A percentile compares a stretch with the other conserved stretches of the same genome.
These are phyloP conservation scores for Morphnarchus princeps DNA, from an alignment of 2,113 vertebrate species.

Conservation along the genomic window DNA sequence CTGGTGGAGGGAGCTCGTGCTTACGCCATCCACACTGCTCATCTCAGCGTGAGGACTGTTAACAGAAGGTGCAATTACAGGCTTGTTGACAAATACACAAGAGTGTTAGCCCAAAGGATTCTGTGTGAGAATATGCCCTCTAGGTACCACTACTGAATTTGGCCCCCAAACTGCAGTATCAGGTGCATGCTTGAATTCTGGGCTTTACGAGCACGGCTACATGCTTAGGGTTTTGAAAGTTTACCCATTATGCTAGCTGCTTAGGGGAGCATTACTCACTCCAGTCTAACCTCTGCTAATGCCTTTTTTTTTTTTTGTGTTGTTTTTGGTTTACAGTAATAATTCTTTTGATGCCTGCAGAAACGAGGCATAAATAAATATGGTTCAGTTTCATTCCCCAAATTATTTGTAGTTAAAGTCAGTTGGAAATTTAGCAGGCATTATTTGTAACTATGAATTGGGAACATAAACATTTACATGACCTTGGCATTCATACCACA, in stretches of 20 bases:
- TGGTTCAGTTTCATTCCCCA: neutral
- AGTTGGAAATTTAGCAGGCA: neutral
- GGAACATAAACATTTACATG: constrained; percentile 32
- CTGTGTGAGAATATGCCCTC: neutral
- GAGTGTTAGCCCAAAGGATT: neutral
- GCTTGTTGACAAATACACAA: neutral
- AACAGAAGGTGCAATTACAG: neutral
- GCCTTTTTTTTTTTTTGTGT: neutral
- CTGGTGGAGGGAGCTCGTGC: neutral
- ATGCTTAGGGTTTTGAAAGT: neutral
- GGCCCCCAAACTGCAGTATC: neutral
- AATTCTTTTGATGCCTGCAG: neutral
- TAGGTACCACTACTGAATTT: neutral
- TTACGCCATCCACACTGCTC: rapidly evolving
- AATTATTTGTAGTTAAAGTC: neutral
- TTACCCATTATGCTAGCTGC: neutral
- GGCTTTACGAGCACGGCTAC: neutral
- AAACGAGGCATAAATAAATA: neutral
- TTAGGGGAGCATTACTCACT: neutral
- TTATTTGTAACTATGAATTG: neutral
- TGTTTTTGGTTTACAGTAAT: neutral
- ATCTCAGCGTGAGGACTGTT: neutral
- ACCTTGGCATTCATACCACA: constrained; percentile 22
- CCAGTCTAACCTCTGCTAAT: neutral
- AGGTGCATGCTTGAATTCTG: neutral